phyloP scores from a whole-genome alignment of 2,797 vertebrate species.

The Yasuhikotakia modesta region DNA sequence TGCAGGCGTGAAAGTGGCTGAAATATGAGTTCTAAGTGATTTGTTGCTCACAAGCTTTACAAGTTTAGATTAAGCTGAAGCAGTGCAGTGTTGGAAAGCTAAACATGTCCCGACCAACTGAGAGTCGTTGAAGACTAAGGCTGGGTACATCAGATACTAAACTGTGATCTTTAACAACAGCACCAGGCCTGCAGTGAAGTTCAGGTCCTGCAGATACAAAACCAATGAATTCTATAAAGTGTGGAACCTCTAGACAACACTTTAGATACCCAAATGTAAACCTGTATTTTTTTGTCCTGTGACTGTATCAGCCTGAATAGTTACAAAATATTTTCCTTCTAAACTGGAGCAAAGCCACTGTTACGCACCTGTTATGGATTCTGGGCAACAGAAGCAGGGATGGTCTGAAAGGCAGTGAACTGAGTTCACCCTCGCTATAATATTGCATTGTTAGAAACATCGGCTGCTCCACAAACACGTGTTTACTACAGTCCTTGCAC shows the following conservation, averaged over 20 bases:
- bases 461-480: constrained; percentile 1
- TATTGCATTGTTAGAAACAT: not conserved
- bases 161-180: constrained; percentile 1
- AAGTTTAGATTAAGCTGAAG: not conserved
- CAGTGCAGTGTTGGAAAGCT: constrained; percentile 42
- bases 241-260: not conserved
- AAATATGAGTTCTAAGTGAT: not conserved
- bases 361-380: not conserved
- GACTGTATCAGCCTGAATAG: too few relatives aligned
- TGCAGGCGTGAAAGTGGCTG: not conserved
- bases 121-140: constrained; percentile 68
- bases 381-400: not conserved
- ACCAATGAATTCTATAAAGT: not conserved
- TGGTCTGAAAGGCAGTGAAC: constrained; percentile 3
- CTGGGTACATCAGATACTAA: constrained; percentile 54
- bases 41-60: not conserved
- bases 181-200: constrained; percentile 38
- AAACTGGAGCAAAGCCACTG: not conserved
- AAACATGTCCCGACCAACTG: constrained; percentile 59
- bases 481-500: not conserved
- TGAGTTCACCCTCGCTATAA: not conserved
- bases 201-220: constrained; percentile 30
- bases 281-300: too few relatives aligned
- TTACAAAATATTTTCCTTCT: too few relatives aligned
- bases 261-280: too few relatives aligned